Evolutionary conservation across 1,140 invertebrate species (phyloP).

Genomic region (Bombyx mori): DNA sequence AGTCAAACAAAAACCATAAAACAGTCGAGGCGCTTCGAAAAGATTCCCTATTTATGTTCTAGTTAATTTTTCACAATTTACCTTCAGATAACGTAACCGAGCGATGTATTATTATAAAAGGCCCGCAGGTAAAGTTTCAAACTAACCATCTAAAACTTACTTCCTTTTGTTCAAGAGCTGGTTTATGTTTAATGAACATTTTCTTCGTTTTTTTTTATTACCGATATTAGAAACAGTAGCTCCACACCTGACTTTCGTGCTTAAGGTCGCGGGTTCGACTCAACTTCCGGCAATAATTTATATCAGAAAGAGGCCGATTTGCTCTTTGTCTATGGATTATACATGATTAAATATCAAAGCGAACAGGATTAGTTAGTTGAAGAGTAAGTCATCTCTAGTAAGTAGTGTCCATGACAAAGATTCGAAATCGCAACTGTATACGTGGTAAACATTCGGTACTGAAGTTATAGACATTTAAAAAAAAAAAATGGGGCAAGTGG

Average conservation of each 20-base stretch:
- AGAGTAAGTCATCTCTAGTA: too few relatives aligned
- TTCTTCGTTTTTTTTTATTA: neutral
- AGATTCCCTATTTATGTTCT: conserved; percentile 6
- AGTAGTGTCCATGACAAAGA: too few relatives aligned
- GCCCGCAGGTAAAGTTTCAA: conserved; percentile 38
- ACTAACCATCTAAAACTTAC: conserved; percentile 14
- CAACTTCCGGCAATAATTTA: neutral
- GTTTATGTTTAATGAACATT: too few relatives aligned
- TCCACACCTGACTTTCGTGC: neutral
- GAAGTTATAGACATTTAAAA: too few relatives aligned
- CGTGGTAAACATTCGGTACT: too few relatives aligned
- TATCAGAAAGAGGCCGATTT: too few relatives aligned
- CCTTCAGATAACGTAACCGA: conserved; percentile 4
- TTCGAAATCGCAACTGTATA: too few relatives aligned
- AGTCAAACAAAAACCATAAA: conserved; percentile 7
- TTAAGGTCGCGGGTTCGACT: neutral
- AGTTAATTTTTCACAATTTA: conserved; percentile 8
- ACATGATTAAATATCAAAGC: too few relatives aligned
- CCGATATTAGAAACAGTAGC: neutral
- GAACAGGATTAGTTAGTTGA: too few relatives aligned
- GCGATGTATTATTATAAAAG: conserved; percentile 22
- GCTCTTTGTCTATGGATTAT: too few relatives aligned
- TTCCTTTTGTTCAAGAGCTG: conserved; percentile 2
- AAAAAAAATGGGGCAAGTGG: too few relatives aligned
- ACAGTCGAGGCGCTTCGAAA: conserved; percentile 1